phyloP scores from a whole-genome alignment of 2,888 invertebrate genomes.

The Patella depressa region DNA sequence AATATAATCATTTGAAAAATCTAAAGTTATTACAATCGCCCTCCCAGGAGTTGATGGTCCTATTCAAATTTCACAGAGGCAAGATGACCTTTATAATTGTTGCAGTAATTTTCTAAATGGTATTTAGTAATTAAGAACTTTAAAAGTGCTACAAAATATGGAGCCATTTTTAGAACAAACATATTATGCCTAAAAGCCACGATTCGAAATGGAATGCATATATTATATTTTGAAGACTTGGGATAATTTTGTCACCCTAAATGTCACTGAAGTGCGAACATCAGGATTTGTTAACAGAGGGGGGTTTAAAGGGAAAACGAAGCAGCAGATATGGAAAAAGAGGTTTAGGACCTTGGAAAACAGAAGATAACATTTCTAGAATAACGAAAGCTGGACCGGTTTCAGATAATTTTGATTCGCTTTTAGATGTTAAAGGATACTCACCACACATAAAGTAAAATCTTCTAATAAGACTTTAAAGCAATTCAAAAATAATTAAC shows the following conservation, averaged over 20 bases:
- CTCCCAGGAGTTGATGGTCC: too few relatives aligned
- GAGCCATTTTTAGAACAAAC: constrained; percentile 15
- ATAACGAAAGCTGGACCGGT: constrained; percentile 14
- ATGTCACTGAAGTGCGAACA: constrained; percentile 5
- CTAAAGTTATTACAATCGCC: too few relatives aligned
- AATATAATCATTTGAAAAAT: too few relatives aligned
- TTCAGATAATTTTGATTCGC: not conserved
- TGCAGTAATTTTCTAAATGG: constrained; percentile 11
- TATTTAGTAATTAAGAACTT: constrained; percentile 12
- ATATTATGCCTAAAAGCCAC: constrained; percentile 5
- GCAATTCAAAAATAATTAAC: not conserved
- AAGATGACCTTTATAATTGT: constrained; percentile 5
- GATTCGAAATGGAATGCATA: constrained; percentile 19
- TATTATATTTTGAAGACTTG: constrained; percentile 22
- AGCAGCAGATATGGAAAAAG: constrained; percentile 17
- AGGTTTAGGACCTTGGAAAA: constrained; percentile 13
- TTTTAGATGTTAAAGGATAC: not conserved
- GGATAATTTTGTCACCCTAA: not conserved
- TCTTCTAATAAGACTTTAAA: constrained; percentile 12
- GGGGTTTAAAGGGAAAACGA: constrained; percentile 17
- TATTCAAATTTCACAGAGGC: too few relatives aligned
- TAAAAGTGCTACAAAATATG: constrained; percentile 14
- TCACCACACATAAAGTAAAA: constrained; percentile 9
- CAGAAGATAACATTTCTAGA: constrained; percentile 15
- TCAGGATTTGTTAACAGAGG: constrained; percentile 16